phyloP scores from a whole-genome alignment of 2,797 vertebrate genomes.

The Synaphobranchus kaupii region DNA sequence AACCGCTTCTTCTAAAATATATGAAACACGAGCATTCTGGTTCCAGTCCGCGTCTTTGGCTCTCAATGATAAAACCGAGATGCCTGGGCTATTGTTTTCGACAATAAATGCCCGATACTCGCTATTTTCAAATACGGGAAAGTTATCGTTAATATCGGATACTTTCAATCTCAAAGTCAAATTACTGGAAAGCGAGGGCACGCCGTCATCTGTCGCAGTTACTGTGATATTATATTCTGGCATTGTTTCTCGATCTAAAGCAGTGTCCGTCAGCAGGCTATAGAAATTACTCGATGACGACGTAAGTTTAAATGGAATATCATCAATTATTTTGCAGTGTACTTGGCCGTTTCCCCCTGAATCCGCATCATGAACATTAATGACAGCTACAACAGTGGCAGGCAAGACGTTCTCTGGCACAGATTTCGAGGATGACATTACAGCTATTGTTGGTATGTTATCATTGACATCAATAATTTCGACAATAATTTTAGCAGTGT shows the following conservation, averaged over 20 bases:
- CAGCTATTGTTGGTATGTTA: constrained; percentile 45
- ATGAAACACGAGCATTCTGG: constrained; percentile 50
- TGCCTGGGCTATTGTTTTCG: constrained; percentile 41
- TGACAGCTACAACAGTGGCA: constrained; percentile 39
- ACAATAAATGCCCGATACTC: constrained; percentile 43
- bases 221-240: constrained; percentile 46
- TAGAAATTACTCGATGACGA: constrained; percentile 40
- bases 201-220: constrained; percentile 38
- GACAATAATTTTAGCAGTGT: constrained; percentile 38
- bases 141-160: constrained; percentile 44
- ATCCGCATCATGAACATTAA: constrained; percentile 45
- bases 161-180: constrained; percentile 43
- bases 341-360: constrained; percentile 43
- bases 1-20: constrained; percentile 47
- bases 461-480: constrained; percentile 47
- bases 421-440: constrained; percentile 51
- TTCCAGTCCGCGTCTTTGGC: constrained; percentile 48
- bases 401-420: constrained; percentile 39
- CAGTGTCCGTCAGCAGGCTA: constrained; percentile 37
- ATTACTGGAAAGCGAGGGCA: constrained; percentile 37
- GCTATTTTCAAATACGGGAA: constrained; percentile 47
- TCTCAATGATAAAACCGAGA: constrained; percentile 36
- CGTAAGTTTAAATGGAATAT: constrained; percentile 35
- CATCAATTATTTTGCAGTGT: constrained; percentile 27
- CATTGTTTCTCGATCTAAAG: constrained; percentile 45